Conservation (phyloP, 2,888 invertebrate genomes). For the Hesperia comma region DNA sequence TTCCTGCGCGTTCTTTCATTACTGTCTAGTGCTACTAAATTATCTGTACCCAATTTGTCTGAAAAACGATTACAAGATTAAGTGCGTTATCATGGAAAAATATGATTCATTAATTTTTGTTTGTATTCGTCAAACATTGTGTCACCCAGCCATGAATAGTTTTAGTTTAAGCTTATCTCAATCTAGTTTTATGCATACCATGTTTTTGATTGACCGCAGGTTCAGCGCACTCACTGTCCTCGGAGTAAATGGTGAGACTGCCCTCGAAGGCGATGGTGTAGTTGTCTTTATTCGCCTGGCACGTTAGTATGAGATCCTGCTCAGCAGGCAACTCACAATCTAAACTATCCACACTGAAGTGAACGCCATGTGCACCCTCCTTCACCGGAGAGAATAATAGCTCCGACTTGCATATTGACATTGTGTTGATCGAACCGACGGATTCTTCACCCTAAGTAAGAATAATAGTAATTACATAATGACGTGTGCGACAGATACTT, state of each 20-base stretch:
- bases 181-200: constrained; percentile 56
- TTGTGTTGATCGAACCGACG: constrained; percentile 89
- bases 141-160: constrained; percentile 47
- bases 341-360: constrained; percentile 95
- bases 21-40: constrained; percentile 73
- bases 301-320: constrained; percentile 94
- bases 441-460: constrained; percentile 86
- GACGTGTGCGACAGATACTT: constrained; percentile 1
- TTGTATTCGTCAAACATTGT: constrained; percentile 56
- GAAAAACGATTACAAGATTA: constrained; percentile 59
- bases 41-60: constrained; percentile 78
- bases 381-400: constrained; percentile 95
- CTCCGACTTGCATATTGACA: constrained; percentile 96
- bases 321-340: constrained; percentile 93
- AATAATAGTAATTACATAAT: constrained; percentile 22
- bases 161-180: constrained; percentile 20
- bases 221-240: constrained; percentile 89
- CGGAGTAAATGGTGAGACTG: constrained; percentile 92
- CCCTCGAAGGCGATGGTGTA: constrained; percentile 98
- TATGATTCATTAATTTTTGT: constrained; percentile 53
- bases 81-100: constrained; percentile 55
- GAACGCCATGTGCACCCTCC: constrained; percentile 89
- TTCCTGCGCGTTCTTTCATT: constrained; percentile 84
- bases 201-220: constrained; percentile 80
- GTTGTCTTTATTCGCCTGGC: constrained; percentile 96